Evolutionary conservation across 2,888 invertebrate species (phyloP).

Genomic region (Nomada hirtipes): DNA sequence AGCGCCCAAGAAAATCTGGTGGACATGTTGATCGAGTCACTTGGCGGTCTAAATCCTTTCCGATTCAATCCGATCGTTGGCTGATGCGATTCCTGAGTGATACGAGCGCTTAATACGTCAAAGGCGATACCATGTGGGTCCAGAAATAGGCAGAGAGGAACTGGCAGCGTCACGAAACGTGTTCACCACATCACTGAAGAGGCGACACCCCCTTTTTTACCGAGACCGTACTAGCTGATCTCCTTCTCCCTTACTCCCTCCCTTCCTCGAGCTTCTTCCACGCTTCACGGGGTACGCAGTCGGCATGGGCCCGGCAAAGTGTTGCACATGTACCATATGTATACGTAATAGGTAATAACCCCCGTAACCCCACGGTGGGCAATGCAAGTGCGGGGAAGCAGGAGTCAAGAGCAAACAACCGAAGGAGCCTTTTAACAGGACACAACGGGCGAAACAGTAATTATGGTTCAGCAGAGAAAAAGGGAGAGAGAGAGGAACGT

Average conservation of each 20-base stretch:
- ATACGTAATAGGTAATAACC: slow-evolving; percentile 33
- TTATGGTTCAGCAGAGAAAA: slow-evolving; percentile 15
- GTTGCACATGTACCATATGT: slow-evolving; percentile 17
- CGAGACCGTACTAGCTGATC: slow-evolving; percentile 36
- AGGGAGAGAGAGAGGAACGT: background rate
- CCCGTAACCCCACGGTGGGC: slow-evolving; percentile 49
- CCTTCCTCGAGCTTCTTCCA: slow-evolving; percentile 24
- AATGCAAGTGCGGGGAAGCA: slow-evolving; percentile 62
- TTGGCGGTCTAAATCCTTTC: background rate
- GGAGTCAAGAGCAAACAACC: slow-evolving; percentile 58
- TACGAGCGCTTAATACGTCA: background rate
- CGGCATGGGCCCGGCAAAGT: slow-evolving; percentile 45
- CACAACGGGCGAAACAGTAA: slow-evolving; percentile 55
- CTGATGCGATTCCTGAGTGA: background rate
- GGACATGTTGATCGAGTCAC: slow-evolving; percentile 39
- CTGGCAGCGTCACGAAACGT: slow-evolving; percentile 58
- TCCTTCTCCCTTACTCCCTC: slow-evolving; percentile 48
- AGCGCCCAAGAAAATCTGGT: slow-evolving; percentile 16
- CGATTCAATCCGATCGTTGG: background rate
- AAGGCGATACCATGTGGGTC: slow-evolving; percentile 1
- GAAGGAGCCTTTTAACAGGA: slow-evolving; percentile 55
- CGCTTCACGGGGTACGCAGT: slow-evolving; percentile 16
- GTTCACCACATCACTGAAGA: slow-evolving; percentile 66
- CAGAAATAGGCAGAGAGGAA: slow-evolving; percentile 25
- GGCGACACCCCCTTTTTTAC: slow-evolving; percentile 67